Conservation (phyloP, 1,140 invertebrate genomes). For the Nomia melanderi region DNA sequence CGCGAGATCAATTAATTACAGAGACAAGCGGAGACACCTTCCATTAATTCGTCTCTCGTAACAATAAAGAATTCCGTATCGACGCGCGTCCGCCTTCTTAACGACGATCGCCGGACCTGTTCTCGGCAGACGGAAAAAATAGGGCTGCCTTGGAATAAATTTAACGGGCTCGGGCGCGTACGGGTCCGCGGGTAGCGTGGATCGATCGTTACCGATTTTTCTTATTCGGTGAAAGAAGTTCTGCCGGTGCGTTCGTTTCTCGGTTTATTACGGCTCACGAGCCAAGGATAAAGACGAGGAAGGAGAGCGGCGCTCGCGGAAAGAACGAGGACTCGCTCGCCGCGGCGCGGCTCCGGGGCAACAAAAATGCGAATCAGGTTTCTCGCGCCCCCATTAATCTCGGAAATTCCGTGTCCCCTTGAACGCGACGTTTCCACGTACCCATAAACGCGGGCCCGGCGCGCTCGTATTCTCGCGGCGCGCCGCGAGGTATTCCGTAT, state of each 20-base stretch:
- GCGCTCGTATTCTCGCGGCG: not conserved
- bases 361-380: conserved; percentile 66
- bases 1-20: conserved; percentile 57
- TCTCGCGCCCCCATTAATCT: conserved; percentile 60
- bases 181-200: conserved; percentile 12
- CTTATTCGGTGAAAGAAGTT: conserved; percentile 2
- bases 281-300: conserved; percentile 32
- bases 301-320: conserved; percentile 25
- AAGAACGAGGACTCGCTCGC: conserved; percentile 29
- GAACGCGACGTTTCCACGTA: conserved; percentile 3
- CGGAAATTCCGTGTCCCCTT: conserved; percentile 50
- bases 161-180: conserved; percentile 26
- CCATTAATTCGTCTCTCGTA: conserved; percentile 51
- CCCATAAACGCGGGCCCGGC: not conserved
- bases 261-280: conserved; percentile 53
- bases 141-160: conserved; percentile 55
- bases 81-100: conserved; percentile 22
- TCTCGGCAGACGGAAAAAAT: conserved; percentile 42
- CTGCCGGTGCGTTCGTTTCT: conserved; percentile 24
- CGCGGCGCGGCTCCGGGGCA: not conserved
- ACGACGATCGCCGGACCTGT: conserved; percentile 48
- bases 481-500: not conserved
- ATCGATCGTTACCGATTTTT: conserved; percentile 55
- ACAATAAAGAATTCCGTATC: conserved; percentile 56
- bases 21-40: conserved; percentile 18